Evolutionary conservation across 1,140 invertebrate genomes (phyloP).

Genomic region (Euglossa dilemma): DNA sequence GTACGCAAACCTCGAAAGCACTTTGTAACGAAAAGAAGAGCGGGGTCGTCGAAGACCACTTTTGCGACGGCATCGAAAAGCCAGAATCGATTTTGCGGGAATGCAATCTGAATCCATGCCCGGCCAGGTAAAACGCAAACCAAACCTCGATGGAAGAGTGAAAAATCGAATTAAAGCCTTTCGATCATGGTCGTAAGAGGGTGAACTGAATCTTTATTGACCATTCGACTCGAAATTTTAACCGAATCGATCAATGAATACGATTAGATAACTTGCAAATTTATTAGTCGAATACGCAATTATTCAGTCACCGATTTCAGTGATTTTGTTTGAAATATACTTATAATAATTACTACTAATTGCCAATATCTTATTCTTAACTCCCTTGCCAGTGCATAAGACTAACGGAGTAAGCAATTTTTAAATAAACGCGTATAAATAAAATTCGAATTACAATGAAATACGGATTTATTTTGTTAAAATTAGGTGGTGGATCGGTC

Average conservation of each 20-base stretch:
- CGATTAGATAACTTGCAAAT: background rate
- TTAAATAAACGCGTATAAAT: no score
- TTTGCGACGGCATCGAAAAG: conserved; percentile 85
- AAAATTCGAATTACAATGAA: background rate
- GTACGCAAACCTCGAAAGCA: conserved; percentile 85
- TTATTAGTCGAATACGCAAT: background rate
- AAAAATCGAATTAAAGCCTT: background rate
- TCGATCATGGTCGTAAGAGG: background rate
- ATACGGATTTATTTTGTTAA: conserved; percentile 1
- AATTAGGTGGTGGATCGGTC: conserved; percentile 89
- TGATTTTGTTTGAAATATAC: background rate
- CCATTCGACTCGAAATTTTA: background rate
- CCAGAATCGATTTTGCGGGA: conserved; percentile 84
- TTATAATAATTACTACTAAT: no score
- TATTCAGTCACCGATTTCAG: no score
- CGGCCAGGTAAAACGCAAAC: conserved; percentile 84
- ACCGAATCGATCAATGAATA: background rate
- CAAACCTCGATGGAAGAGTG: background rate
- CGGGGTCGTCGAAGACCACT: conserved; percentile 86
- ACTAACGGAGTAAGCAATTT: no score
- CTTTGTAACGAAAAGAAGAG: conserved; percentile 86
- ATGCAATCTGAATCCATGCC: conserved; percentile 89
- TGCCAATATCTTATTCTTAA: no score
- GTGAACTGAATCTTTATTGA: background rate
- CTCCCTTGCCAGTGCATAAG: no score